Base-by-base conservation (phyloP, 2,888 invertebrate genomes). In the Apoderus coryli region DNA sequence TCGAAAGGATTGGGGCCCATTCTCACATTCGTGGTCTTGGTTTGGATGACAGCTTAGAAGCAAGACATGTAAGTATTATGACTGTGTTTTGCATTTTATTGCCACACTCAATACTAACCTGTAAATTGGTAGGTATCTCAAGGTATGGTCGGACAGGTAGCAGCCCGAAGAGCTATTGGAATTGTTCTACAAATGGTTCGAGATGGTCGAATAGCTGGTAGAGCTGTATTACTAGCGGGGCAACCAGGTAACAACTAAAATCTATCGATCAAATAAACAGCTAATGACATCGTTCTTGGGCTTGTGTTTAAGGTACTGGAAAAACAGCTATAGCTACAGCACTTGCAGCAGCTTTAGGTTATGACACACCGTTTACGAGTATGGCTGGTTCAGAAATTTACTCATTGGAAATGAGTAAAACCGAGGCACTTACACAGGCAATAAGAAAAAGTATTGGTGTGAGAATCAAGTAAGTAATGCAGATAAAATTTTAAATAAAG, bases 321-420 rank as follows among this genome's bases (percentile, higher is more conserved):
- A 98, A 99, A 63, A 99, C 98, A 0, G 98, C 98, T 0, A 89
- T 99, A 23, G 98, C 98, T 0, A 95, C 96, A 72, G 98, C 86
- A 1, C 68, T 95, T 50, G 89, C 93, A 0, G 88, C 90, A 51
- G 85, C 93, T 0, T 57, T 95, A 5, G 93, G 93, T 0, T 69
- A 72, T 2, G 96, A 96, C 52, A 96, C 96, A 2, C 98, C 98
- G 0, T 99, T 99, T 50, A 96, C 95, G 0, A 86, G 89, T 46
- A 95, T 98, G 78, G 89, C 95, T 9, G 98, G 93, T 1, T 93
- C 93, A 1, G 98, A 98, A 63, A 93, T 98, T 36, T 98, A 89
- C 57, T 96, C 96, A 0, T 56, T 96, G 38, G 98, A 98, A 57
- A 95, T 99, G 90, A 85, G 93, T 53, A 98, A 98, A 61, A 98